Evolutionary conservation across 2,888 invertebrate species (phyloP).

Genomic region (Hirtodrosophila cameraria): DNA sequence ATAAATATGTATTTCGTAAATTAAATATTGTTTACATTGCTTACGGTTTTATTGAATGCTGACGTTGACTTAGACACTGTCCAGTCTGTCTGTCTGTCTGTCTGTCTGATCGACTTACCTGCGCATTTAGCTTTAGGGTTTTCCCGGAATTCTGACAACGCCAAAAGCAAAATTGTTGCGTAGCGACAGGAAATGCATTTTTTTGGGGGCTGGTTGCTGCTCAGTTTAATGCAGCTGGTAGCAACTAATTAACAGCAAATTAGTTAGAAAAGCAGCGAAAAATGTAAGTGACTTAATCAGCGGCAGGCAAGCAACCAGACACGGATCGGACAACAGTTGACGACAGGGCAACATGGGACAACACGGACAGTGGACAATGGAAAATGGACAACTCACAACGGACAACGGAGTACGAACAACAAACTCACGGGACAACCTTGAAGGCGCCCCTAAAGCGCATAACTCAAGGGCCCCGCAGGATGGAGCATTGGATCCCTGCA

Average conservation of each 20-base stretch:
- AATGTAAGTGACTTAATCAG: conserved; percentile 72
- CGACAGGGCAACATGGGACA: background rate
- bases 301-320: conserved; percentile 6
- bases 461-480: conserved; percentile 55
- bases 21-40: conserved; percentile 5
- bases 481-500: conserved; percentile 4
- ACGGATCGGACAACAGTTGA: background rate
- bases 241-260: conserved; percentile 71
- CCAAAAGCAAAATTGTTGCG: conserved; percentile 36
- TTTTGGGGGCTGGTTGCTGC: background rate
- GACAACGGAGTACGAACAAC: background rate
- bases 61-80: conserved; percentile 22
- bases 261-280: conserved; percentile 68
- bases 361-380: conserved; percentile 4
- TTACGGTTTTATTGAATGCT: conserved; percentile 26
- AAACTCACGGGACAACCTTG: conserved; percentile 70
- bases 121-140: conserved; percentile 44
- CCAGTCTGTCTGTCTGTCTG: conserved; percentile 7
- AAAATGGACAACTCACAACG: conserved; percentile 11
- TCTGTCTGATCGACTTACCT: conserved; percentile 6
- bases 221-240: conserved; percentile 18
- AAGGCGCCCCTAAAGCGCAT: conserved; percentile 73
- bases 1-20: too few species aligned
- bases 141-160: conserved; percentile 70
- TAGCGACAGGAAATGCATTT: conserved; percentile 42